Evolutionary conservation across 2,888 invertebrate genomes (phyloP), one percentile per base, ranked within the genome.

Genomic region (Capitulum mitella): DNA sequence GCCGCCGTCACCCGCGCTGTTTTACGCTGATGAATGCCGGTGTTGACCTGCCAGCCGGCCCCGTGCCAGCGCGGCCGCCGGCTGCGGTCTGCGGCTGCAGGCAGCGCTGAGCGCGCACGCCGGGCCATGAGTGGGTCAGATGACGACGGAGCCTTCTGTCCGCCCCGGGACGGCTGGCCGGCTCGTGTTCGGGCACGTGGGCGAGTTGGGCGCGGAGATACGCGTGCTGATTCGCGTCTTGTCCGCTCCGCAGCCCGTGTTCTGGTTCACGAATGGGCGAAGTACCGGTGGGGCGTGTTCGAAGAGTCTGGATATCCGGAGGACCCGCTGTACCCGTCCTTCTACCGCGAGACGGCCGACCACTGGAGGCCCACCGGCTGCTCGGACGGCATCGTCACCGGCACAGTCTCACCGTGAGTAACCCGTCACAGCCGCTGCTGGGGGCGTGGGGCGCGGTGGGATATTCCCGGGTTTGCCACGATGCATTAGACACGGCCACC

Each of bases 221-320:
- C n/a, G n/a, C n/a, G n/a, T n/a, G n/a, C n/a, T n/a, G n/a, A n/a
- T n/a, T n/a, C n/a, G n/a, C n/a, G 80, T 83, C 83, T 78, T 83
- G 83, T 79, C 83, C 81, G 77, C 64, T 84, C 84, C 86, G 86
- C 58, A 87, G 88, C 78, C 85, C 87, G 22, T 83, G 70, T 78
- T 8, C 74, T 91, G 54, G 87, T 90, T 0, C 89, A 89, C 82
- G 89, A 91, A 83, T 91, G 90, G 88, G 89, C 89, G 8, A 90
- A 90, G 85, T 90, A 89, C 83, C 88, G 91, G 0, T 91, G 90
- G 85, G 91, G 91, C 3, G 88, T 91, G 6, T 91, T 90, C 84
- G 90, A 91, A 82, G 91, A 91, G 84, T 88, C 89, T 80, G 90
- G 90, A 1, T 90, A 88, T 83, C 85, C 85, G 64, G 87, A 87